These are phyloP conservation scores for Tribolium madens DNA, from an alignment of 1,140 invertebrate species.

Conservation along the genomic window DNA sequence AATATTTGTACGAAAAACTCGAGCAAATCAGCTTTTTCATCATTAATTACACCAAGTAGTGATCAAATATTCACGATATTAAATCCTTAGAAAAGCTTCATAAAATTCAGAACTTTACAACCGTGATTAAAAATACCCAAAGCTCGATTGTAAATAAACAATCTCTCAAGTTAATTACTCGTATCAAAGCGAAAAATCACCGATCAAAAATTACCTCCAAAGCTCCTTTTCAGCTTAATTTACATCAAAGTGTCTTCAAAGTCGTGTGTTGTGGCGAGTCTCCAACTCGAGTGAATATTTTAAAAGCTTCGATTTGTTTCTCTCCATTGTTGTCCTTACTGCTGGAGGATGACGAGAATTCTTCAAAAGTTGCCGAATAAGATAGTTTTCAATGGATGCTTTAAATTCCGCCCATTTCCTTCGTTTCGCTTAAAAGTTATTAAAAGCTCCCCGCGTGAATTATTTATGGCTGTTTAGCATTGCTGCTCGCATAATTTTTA, in stretches of 20 bases:
- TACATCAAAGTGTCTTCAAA: not conserved
- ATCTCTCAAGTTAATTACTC: not conserved
- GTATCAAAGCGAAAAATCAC: slow-evolving; percentile 6
- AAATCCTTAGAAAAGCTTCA: not conserved
- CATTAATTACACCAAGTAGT: not conserved
- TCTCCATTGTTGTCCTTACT: slow-evolving; percentile 11
- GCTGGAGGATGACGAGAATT: no score
- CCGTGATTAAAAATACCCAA: not conserved
- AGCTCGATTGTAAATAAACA: slow-evolving; percentile 15
- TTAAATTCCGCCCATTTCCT: slow-evolving; percentile 30
- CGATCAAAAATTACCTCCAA: slow-evolving; percentile 5
- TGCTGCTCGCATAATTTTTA: slow-evolving; percentile 10
- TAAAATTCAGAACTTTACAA: no score
- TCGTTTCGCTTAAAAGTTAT: slow-evolving; percentile 8
- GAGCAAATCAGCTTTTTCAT: slow-evolving; percentile 6
- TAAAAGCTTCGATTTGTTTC: slow-evolving; percentile 7
- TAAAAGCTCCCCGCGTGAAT: slow-evolving; percentile 9
- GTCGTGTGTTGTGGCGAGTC: not conserved
- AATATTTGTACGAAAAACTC: slow-evolving; percentile 22
- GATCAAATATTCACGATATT: not conserved
- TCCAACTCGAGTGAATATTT: not conserved
- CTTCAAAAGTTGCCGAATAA: not conserved
- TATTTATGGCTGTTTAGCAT: slow-evolving; percentile 29
- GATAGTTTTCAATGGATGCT: slow-evolving; percentile 27
- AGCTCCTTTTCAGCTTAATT: not conserved